These are phyloP conservation scores for Epinephelus fuscoguttatus DNA, from an alignment of 2,113 vertebrate genomes.

Conservation along the genomic window DNA sequence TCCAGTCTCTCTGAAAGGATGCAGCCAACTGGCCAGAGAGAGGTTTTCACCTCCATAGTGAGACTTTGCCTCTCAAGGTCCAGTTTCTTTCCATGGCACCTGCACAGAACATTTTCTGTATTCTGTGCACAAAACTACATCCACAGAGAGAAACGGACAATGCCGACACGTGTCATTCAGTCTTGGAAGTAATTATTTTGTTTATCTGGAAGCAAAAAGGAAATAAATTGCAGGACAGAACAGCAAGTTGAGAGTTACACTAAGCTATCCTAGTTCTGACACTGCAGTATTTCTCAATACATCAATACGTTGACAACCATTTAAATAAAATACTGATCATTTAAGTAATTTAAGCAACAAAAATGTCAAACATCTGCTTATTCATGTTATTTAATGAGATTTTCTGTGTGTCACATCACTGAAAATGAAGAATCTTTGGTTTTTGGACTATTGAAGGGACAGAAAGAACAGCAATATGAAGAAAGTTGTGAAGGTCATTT, in stretches of 20 bases:
- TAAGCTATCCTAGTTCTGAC: neutral
- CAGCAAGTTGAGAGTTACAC: too few species aligned
- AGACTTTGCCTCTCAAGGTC: slow-evolving; percentile 39
- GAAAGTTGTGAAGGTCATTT: neutral
- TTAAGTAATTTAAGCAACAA: neutral
- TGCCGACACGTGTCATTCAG: neutral
- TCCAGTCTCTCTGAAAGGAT: slow-evolving; percentile 51
- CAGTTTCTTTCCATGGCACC: slow-evolving; percentile 13
- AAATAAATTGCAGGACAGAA: neutral
- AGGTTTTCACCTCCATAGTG: slow-evolving; percentile 16
- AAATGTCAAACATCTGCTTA: neutral
- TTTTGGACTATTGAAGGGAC: too few species aligned
- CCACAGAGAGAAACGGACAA: neutral
- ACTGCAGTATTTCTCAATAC: neutral
- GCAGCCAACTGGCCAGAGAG: slow-evolving; percentile 39
- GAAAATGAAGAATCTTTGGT: too few species aligned
- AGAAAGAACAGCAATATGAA: neutral
- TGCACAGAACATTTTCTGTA: neutral
- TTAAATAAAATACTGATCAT: neutral
- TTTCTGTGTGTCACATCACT: too few species aligned
- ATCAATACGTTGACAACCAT: neutral
- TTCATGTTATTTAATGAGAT: too few species aligned
- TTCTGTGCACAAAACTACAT: neutral
- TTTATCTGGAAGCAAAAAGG: neutral
- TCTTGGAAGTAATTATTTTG: slow-evolving; percentile 4